Evolutionary conservation across 2,797 vertebrate species (phyloP), one percentile per base, ranked within the genome.

Genomic region (Gadopsis bispinosus): DNA sequence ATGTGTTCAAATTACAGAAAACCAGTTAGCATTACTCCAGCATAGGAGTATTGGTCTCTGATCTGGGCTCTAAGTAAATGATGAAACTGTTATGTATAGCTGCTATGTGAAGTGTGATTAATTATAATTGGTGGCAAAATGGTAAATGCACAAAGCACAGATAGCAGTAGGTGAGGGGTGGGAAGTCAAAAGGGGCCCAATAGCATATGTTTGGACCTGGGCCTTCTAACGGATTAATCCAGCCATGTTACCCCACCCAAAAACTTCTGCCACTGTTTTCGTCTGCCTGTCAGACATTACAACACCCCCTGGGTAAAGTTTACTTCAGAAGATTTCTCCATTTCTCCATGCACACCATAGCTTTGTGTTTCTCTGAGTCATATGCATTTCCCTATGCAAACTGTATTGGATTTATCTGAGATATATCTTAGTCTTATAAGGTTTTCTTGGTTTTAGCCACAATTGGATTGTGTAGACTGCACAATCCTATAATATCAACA

Each of bases 391-490:
- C 37, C 64, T 16, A n/a, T 63, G 16, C 76, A 75, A 69, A 39
- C 68, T 72, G 58, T 22, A 37, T 41, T 19, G 29, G 76, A 76
- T 54, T 81, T 84, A 79, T 80, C 74, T 67, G 66, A 79, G 55
- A 82, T 73, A 63, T 58, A 79, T 73, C 64, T 76, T 37, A 51
- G 79, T 66, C 63, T 83, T 67, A 43, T 13, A 59, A 47, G 70
- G 63, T 79, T 83, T 83, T 87, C 69, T 73, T 77, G 79, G 81
- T 85, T 89, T 80, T 47, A 71, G 67, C 83, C 88, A 87, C 86
- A 90, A 88, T 86, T 88, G 88, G 87, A 87, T 87, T 87, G 83
- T 81, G 76, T 79, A 71, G 83, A 80, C 72, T 79, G 75, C 63
- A 68, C 69, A 1, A 77, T 87, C 75, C 73, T 63, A 66, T 78